Base-by-base conservation (phyloP, 2,888 invertebrate genomes). In the Sphaerophoria taeniata region DNA sequence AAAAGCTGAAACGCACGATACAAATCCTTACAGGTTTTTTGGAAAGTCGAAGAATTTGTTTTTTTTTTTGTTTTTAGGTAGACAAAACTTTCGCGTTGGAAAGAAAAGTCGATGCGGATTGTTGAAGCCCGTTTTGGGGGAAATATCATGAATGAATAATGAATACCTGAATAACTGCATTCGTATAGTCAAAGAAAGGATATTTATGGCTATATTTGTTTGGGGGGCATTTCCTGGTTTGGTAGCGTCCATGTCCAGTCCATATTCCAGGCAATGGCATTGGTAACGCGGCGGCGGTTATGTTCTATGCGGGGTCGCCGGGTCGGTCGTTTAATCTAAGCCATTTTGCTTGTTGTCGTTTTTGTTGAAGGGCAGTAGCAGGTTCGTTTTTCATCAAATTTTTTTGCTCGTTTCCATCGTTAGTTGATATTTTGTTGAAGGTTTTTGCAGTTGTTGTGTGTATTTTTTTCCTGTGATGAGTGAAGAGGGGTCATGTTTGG, bases 91-190 rank as follows among this genome's bases (percentile, higher is more conserved):
- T 51, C 85, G 73, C 76, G 60, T 51, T 63, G 43, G 51, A 81
- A 69, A 81, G 73, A 43, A 43, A 43, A 43, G 9, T 43, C 36
- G 47, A 31, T 76, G 69, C n/a, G n/a, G n/a, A n/a, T n/a, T n/a
- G n/a, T n/a, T n/a, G 63, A 72, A 80, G 75, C 51, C 72, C 43
- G 70, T 60, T 67, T 47, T n/a, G n/a, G 49, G 56, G 24, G 61
- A 56, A 72, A 56, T 63, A 63, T n/a, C 85, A 81, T 81, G 81
- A 85, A 85, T 81, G 81, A 85, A 85, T 81, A 85, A 81, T 76
- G 72, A 85, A 81, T 85, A 81, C 81, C 81, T 81, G 76, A 73
- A 76, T 73, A 81, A 73, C 81, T 85, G 76, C 85, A 76, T 85
- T 85, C 73, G 43, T 7, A 2, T 3, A 71, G 55, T 45, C 7